A percentile compares a stretch with the other conserved stretches of the same genome.
Evolutionary conservation across 2,797 vertebrate genomes (phyloP).

Genomic region (Rhynchotus rufescens): DNA sequence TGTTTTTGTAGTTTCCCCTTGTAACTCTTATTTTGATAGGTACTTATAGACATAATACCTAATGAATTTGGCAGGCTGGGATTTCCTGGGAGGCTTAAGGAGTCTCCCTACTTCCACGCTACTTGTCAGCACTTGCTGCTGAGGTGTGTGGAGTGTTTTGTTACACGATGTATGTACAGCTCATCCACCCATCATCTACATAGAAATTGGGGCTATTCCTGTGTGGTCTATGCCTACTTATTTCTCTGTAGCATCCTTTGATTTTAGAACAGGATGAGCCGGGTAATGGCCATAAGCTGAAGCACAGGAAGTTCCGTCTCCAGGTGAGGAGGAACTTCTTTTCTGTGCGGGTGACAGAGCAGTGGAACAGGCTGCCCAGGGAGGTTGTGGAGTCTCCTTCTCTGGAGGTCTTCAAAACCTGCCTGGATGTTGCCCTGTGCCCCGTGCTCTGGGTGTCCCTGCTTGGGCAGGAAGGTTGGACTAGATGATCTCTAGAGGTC

Average conservation of each 20-base stretch:
- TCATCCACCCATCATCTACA: neutral
- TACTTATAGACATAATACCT: neutral
- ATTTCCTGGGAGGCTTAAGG: neutral
- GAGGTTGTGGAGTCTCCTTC: no score
- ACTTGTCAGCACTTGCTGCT: neutral
- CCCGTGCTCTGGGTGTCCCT: no score
- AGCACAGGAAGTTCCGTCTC: no score
- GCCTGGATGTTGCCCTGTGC: no score
- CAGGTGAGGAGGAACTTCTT: no score
- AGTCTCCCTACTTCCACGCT: neutral
- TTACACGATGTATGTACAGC: rapidly evolving
- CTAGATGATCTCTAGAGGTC: no score
- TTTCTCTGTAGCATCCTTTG: neutral
- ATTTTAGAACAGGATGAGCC: neutral
- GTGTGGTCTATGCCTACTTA: neutral
- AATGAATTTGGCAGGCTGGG: neutral
- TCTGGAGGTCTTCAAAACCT: no score
- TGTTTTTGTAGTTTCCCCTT: neutral
- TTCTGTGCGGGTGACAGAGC: no score
- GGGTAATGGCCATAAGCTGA: no score
- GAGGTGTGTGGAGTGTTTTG: neutral
- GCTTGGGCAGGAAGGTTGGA: no score
- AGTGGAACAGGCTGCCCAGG: no score
- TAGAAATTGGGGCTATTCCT: neutral
- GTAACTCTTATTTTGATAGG: neutral